A percentile compares a stretch with the other conserved stretches of the same genome.
phyloP scores from a whole-genome alignment of 2,113 vertebrate genomes.

The Suricata suricatta region DNA sequence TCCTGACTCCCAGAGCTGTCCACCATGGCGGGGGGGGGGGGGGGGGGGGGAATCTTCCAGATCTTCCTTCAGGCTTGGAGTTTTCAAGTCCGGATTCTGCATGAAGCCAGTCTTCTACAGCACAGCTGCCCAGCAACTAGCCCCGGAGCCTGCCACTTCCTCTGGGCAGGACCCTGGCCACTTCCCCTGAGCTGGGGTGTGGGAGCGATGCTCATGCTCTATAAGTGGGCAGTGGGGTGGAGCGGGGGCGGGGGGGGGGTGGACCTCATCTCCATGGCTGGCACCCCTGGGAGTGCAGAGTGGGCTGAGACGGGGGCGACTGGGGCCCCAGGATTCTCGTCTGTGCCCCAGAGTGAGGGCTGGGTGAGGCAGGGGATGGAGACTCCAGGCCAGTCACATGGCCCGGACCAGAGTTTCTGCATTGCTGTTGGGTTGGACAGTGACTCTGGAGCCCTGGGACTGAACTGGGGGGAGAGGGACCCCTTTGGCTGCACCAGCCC shows the following conservation, averaged over 20 bases:
- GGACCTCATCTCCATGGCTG: background rate
- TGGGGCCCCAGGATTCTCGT: background rate
- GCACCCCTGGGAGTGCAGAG: background rate
- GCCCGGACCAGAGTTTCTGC: background rate
- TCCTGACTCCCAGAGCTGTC: background rate
- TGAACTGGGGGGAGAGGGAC: background rate
- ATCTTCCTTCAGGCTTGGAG: background rate
- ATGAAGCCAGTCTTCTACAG: background rate
- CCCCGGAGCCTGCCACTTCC: background rate
- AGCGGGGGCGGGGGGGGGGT: accelerated
- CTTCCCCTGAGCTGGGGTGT: background rate
- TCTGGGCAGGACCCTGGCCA: accelerated
- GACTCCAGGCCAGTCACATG: background rate
- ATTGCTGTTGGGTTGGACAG: no score
- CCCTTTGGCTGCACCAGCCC: background rate
- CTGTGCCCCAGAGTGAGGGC: background rate
- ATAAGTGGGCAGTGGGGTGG: background rate
- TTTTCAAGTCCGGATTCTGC: background rate
- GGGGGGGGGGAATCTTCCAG: background rate
- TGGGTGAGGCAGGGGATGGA: no score
- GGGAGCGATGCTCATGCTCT: background rate
- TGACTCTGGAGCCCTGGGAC: background rate
- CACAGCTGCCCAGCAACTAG: background rate
- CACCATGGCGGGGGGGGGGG: no score
- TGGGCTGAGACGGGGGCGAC: background rate